These are phyloP conservation scores for Alauda arvensis DNA, from an alignment of 2,797 vertebrate genomes.

Conservation along the genomic window DNA sequence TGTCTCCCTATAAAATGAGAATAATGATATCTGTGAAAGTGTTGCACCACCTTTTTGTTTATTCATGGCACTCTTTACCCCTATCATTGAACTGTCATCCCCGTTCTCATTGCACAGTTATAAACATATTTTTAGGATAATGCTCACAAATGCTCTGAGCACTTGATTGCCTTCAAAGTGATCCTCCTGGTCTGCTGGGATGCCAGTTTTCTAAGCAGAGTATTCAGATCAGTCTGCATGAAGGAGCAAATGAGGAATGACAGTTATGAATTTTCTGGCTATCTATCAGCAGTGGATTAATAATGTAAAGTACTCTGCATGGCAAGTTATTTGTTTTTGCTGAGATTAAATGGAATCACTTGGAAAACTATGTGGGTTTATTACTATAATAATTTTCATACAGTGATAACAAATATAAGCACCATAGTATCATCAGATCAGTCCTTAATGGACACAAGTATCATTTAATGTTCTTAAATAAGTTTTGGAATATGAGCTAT, in stretches of 20 bases:
- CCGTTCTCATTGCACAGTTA: neutral
- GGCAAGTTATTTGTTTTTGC: constrained; percentile 53
- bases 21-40: neutral
- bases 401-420: constrained; percentile 35
- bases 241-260: neutral
- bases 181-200: neutral
- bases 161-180: neutral
- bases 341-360: constrained; percentile 46
- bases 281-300: neutral
- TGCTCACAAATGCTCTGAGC: neutral
- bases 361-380: constrained; percentile 48
- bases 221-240: neutral
- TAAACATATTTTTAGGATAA: neutral
- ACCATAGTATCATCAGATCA: constrained; percentile 24
- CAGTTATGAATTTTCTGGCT: neutral
- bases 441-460: constrained; percentile 48
- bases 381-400: constrained; percentile 53
- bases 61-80: neutral
- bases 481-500: constrained; percentile 14
- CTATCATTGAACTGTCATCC: neutral
- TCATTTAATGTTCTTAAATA: constrained; percentile 55
- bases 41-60: neutral
- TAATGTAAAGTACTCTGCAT: constrained; percentile 27
- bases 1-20: neutral
- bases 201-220: neutral